A percentile compares a stretch with the other conserved stretches of the same genome.
phyloP scores from a whole-genome alignment of 1,140 invertebrate genomes.

The Agrilus planipennis region DNA sequence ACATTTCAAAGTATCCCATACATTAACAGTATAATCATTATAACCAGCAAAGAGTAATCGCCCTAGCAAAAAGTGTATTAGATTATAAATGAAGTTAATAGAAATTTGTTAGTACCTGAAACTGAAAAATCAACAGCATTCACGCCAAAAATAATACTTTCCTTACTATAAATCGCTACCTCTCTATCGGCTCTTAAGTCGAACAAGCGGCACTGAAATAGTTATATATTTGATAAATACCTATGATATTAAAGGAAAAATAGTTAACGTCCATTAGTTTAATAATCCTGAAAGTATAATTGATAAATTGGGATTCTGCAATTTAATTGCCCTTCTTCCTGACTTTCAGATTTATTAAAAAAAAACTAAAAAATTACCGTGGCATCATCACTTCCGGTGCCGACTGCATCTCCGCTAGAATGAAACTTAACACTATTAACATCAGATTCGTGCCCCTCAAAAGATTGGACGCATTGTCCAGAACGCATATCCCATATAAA shows the following conservation, averaged over 20 bases:
- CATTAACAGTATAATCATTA: slow-evolving; percentile 97
- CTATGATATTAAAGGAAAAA: neutral
- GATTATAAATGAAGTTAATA: slow-evolving; percentile 4
- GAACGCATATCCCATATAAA: slow-evolving; percentile 99
- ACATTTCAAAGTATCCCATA: slow-evolving; percentile 97
- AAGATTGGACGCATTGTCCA: slow-evolving; percentile 95
- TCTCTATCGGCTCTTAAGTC: slow-evolving; percentile 96
- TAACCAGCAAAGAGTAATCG: slow-evolving; percentile 95
- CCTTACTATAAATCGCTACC: slow-evolving; percentile 91
- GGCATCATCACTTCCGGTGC: slow-evolving; percentile 95
- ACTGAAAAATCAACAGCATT: slow-evolving; percentile 97
- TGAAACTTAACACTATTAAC: slow-evolving; percentile 98
- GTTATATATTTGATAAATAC: slow-evolving; percentile 5
- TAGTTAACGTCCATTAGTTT: neutral
- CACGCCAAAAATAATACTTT: slow-evolving; percentile 96
- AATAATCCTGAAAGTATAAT: too few species aligned
- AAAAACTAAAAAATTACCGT: slow-evolving; percentile 48
- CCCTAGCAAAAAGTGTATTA: slow-evolving; percentile 40
- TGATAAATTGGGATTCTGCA: too few species aligned
- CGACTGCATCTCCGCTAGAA: slow-evolving; percentile 98
- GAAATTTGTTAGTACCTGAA: slow-evolving; percentile 53
- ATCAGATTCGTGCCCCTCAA: slow-evolving; percentile 97
- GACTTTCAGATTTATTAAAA: neutral
- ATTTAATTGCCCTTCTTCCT: too few species aligned
- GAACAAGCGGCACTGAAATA: slow-evolving; percentile 82